A percentile compares a stretch with the other conserved stretches of the same genome.
These are phyloP conservation scores for Athalia circularis DNA, from an alignment of 2,888 invertebrate species.

Conservation along the genomic window DNA sequence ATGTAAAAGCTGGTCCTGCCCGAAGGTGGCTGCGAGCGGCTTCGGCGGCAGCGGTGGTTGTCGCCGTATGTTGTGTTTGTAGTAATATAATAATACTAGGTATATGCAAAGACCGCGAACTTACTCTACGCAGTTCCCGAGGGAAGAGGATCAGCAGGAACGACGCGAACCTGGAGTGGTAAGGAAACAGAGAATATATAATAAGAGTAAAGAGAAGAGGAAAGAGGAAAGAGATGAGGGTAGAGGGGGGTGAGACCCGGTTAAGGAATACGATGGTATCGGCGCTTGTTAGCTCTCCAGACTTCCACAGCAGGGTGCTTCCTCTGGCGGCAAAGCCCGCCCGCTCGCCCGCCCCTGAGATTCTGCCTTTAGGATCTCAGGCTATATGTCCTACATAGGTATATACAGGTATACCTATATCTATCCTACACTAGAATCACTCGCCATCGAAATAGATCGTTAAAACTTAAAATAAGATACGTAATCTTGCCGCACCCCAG, in stretches of 20 bases:
- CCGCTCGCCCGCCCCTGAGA: conserved; percentile 25
- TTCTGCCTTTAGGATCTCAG: conserved; percentile 34
- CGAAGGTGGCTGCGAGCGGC: no score
- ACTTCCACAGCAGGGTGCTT: conserved; percentile 65
- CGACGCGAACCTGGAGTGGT: background rate
- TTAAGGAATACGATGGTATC: conserved; percentile 62
- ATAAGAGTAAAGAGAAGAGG: background rate
- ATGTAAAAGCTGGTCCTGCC: no score
- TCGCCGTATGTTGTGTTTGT: no score
- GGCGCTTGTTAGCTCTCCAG: conserved; percentile 64
- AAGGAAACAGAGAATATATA: background rate
- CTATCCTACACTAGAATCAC: conserved; percentile 52
- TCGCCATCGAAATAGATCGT: conserved; percentile 65
- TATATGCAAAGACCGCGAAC: no score
- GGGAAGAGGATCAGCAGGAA: background rate
- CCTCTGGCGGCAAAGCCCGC: conserved; percentile 59
- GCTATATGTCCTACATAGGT: background rate
- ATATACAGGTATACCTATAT: no score
- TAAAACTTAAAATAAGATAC: conserved; percentile 53
- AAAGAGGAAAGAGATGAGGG: conserved; percentile 1
- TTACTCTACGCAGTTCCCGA: no score
- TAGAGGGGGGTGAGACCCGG: conserved; percentile 34
- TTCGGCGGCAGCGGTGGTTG: no score
- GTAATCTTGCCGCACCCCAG: no score
- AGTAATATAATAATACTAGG: no score